phyloP scores from a whole-genome alignment of 2,113 vertebrate genomes.

The Pomatostomus ruficeps region DNA sequence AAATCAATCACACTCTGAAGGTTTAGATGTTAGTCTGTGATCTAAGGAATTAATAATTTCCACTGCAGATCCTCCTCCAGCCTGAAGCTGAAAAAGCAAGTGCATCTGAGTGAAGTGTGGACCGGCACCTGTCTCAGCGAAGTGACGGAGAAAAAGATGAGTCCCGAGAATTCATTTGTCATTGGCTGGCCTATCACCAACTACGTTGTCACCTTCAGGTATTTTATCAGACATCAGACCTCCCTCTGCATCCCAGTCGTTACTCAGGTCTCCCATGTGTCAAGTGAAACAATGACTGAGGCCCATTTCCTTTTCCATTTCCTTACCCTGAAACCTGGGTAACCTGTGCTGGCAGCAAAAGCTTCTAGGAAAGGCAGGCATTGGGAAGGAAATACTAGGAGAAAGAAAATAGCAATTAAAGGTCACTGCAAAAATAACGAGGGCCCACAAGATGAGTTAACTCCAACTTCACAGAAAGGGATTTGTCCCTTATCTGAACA shows the following conservation, averaged over 20 bases:
- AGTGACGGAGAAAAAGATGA: slow-evolving; percentile 73
- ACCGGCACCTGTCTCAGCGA: slow-evolving; percentile 53
- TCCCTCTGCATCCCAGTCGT: neutral
- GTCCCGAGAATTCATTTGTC: slow-evolving; percentile 71
- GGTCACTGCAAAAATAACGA: neutral
- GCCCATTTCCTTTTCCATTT: neutral
- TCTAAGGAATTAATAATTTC: neutral
- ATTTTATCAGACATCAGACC: neutral
- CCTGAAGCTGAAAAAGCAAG: slow-evolving; percentile 77
- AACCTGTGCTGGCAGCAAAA: neutral
- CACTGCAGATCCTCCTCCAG: slow-evolving; percentile 70
- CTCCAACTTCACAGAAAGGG: neutral
- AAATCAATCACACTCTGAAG: neutral
- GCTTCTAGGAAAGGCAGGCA: neutral
- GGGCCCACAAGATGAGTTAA: neutral
- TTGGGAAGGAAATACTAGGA: neutral
- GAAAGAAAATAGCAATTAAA: slow-evolving; percentile 17
- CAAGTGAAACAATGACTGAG: neutral
- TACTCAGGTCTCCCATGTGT: neutral
- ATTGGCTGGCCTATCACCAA: slow-evolving; percentile 80
- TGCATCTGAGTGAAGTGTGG: slow-evolving; percentile 76
- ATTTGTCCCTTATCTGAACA: neutral
- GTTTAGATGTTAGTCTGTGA: neutral
- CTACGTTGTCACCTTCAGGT: slow-evolving; percentile 77
- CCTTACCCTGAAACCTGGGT: neutral